phyloP scores from a whole-genome alignment of 2,113 vertebrate species.

The Pitta sordida region DNA sequence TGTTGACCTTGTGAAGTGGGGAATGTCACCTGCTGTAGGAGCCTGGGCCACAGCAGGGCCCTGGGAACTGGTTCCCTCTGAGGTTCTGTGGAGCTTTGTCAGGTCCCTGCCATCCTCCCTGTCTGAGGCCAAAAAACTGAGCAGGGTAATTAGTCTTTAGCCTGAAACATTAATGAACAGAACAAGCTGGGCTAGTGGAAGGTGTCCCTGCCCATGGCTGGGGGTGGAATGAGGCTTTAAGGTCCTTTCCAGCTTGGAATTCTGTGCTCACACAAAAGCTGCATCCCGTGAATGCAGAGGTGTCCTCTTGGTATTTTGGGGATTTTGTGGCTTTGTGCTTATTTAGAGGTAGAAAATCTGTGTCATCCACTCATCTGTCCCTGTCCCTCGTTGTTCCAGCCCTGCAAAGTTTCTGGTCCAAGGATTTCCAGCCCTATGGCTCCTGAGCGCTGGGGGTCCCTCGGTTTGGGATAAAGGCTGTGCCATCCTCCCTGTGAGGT shows the following conservation, averaged over 20 bases:
- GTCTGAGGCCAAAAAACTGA: not conserved
- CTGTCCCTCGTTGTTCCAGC: rapidly evolving
- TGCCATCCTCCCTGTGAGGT: rapidly evolving
- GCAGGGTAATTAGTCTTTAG: not conserved
- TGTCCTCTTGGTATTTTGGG: not conserved
- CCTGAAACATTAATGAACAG: not conserved
- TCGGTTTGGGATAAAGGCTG: not conserved
- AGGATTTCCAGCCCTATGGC: not conserved
- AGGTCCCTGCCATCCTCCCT: no score
- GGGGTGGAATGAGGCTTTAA: not conserved
- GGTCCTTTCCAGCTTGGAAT: not conserved
- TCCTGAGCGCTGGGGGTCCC: not conserved
- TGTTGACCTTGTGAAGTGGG: not conserved
- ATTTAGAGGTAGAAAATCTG: not conserved
- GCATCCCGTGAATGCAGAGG: rapidly evolving
- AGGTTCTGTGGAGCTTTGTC: rapidly evolving
- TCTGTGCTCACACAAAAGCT: not conserved
- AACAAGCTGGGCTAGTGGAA: not conserved
- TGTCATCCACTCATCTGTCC: not conserved
- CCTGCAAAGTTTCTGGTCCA: not conserved
- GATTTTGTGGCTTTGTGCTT: rapidly evolving
- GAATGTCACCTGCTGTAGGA: not conserved
- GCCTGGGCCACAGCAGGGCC: not conserved
- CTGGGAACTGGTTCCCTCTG: rapidly evolving
- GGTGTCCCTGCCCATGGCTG: not conserved